Evolutionary conservation across 2,888 invertebrate genomes (phyloP).

Genomic region (Poecilobothrus nobilitatus): DNA sequence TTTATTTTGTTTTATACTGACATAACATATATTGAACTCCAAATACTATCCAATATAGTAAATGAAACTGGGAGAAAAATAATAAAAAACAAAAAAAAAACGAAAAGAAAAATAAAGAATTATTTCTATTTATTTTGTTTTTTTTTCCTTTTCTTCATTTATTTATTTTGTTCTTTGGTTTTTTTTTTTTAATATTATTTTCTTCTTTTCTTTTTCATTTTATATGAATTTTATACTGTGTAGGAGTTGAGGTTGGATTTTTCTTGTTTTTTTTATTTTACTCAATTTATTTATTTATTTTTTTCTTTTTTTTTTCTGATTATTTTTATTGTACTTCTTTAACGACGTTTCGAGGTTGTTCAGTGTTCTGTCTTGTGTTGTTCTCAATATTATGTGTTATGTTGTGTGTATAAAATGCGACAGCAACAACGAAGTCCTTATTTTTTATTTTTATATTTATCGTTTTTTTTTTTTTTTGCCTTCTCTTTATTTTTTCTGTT

Average conservation of each 20-base stretch:
- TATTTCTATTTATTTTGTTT: constrained; percentile 22
- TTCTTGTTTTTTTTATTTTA: constrained; percentile 19
- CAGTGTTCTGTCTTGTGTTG: constrained; percentile 13
- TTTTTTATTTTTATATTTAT: constrained; percentile 6
- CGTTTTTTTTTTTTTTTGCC: not conserved
- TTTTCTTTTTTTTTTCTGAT: constrained; percentile 14
- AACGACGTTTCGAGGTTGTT: constrained; percentile 21
- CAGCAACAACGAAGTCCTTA: constrained; percentile 5
- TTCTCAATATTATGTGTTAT: not conserved
- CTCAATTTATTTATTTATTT: constrained; percentile 16
- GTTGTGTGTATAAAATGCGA: not conserved
- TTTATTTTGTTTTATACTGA: too few species aligned
- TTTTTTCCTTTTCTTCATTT: constrained; percentile 22
- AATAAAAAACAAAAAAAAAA: constrained; percentile 20
- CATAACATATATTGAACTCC: not conserved
- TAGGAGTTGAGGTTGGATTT: constrained; percentile 17
- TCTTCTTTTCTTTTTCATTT: not conserved
- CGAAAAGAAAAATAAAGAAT: constrained; percentile 19
- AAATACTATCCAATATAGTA: not conserved
- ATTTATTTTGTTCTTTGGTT: constrained; percentile 22
- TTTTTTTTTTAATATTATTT: constrained; percentile 20
- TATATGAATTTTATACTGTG: constrained; percentile 10
- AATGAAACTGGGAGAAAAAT: constrained; percentile 12
- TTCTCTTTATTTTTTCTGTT: too few species aligned
- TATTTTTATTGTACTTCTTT: constrained; percentile 17